Evolutionary conservation across 1,140 invertebrate genomes (phyloP), one percentile per base, ranked within the genome.

Genomic region (Lordiphosa stackelbergi): DNA sequence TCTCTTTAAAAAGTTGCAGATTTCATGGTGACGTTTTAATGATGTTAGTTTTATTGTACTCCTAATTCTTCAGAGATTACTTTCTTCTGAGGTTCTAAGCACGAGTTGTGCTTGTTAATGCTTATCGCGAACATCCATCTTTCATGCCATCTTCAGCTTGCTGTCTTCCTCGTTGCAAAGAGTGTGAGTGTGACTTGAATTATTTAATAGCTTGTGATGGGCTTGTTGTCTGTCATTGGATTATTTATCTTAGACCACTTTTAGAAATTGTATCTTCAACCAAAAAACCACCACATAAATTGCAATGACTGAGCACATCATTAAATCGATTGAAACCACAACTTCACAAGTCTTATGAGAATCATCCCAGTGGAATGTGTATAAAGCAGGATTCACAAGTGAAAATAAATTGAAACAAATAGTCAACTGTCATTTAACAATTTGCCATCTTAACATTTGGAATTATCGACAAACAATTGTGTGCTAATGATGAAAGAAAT

Each of bases 401-500:
- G 59, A 74, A 71, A 74, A 70, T 61, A 60, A 61, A 74, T 70
- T 57, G 51, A 49, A 66, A 43, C 60, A 57, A 46, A 56, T 59
- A 49, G 28, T 31, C 41, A 49, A 66, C 53, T 55, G 28, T 47
- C 22, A 31, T 45, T 24, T 12, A 28, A n/a, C 55, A 45, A 69
- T 68, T 60, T 69, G 60, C 37, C 62, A 77, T 55, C 60, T 69
- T 28, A 42, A 54, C 66, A 66, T 68, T 65, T 53, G 34, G 58
- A 71, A 49, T 37, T 51, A 54, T 31, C 28, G 62, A 16, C 52
- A 64, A 52, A 78, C 74, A 78, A 78, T 78, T 69, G 74, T 66
- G 40, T 59, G 66, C 75, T 78, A 78, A 78, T 81, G 74, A 81
- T 69, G 40, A 38, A 73, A 73, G 65, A 37, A 42, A 12, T 6